Evolutionary conservation across 2,113 vertebrate species (phyloP), one percentile per base, ranked within the genome.

Genomic region (Mirza zaza): DNA sequence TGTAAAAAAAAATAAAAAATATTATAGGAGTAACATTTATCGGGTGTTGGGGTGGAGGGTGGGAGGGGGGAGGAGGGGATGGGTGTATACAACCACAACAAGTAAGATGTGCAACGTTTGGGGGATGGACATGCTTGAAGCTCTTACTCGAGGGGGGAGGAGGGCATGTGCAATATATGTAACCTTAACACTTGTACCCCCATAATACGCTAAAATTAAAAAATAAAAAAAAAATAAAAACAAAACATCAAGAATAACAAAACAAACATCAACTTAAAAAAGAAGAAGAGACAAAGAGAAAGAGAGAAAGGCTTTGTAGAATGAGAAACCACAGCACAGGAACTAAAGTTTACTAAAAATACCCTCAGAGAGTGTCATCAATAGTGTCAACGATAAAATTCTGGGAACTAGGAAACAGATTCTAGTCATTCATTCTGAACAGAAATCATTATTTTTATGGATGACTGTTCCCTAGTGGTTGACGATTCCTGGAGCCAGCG

Each of bases 391-490:
- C 45, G 48, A 29, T 88, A 81, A 71, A 94, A 93, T 83, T 71
- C 86, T 86, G 55, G 61, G 42, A 84, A 68, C n/a, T 68, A 14
- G 61, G 27, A 86, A 45, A 82, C 79, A 67, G 42, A 63, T 59
- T 76, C 65, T 67, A 87, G 91, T 55, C 55, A 55, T 86, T 96
- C 36, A 59, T 91, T 97, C 68, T 34, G 17, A 87, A 91, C 10
- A 92, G 81, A 89, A 94, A 93, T 79, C 70, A 95, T 39, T 50
- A 5, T 96, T 94, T 96, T 96, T 97, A 85, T 84, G 89, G 93
- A 83, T 80, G 95, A 90, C 76, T 5, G 21, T 88, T 79, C 34
- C 0, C 2, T 67, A 96, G 84, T 52, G 32, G 83, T 75, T 75
- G 90, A 80, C 0, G 8, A 45, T 88, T 88, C 76, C 90, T 77